Conservation (phyloP, 2,113 vertebrate species). For the Tragelaphus buxtoni region DNA sequence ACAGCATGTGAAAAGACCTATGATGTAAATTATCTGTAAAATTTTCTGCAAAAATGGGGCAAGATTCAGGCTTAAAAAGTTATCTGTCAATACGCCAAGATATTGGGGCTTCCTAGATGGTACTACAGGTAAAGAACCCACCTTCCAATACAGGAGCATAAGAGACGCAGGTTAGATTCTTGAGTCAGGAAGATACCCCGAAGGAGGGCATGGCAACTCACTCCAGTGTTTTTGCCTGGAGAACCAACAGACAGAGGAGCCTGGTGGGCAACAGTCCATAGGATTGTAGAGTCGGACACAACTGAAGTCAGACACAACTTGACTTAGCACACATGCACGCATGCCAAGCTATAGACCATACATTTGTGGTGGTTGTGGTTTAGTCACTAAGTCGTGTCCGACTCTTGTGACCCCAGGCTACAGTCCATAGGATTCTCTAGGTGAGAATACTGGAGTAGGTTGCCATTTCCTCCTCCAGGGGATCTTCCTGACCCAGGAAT, state of each 20-base stretch:
- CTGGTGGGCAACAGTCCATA: neutral
- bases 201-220: neutral
- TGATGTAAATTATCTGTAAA: neutral
- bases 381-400: fast-evolving
- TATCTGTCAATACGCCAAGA: neutral
- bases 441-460: neutral
- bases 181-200: fast-evolving
- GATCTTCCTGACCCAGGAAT: neutral
- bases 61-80: neutral
- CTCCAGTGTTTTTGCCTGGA: neutral
- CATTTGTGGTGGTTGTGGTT: neutral
- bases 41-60: no score
- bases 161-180: neutral
- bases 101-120: neutral
- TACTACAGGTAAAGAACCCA: neutral
- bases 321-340: neutral
- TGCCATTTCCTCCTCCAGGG: neutral
- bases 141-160: neutral
- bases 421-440: neutral
- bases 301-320: neutral
- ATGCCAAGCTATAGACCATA: neutral
- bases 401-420: neutral
- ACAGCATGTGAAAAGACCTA: neutral
- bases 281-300: fast-evolving
- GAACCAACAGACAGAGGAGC: neutral